Conservation (phyloP, 1,140 invertebrate species). For the Alviniconcha marisindica region DNA sequence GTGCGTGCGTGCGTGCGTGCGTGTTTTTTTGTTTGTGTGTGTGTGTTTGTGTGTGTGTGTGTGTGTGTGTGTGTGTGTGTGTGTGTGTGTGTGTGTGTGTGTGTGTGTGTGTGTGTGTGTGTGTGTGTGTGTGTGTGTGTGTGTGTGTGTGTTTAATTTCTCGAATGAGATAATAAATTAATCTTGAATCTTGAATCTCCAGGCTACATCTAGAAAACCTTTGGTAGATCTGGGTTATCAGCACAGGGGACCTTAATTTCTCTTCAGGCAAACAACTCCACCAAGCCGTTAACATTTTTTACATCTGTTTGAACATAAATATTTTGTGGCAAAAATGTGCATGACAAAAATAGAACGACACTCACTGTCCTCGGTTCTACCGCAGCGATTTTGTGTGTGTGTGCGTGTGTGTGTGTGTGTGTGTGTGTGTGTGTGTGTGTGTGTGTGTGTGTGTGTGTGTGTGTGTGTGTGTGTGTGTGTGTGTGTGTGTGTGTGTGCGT, state of each 20-base stretch:
- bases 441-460: constrained; percentile 17
- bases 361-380: background rate
- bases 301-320: no score
- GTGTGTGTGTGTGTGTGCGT: constrained; percentile 22
- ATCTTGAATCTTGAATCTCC: no score
- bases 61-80: background rate
- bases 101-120: background rate
- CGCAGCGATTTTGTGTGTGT: background rate
- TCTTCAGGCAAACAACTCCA: no score
- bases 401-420: constrained; percentile 2
- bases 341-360: no score
- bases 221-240: no score
- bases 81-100: background rate
- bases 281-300: no score
- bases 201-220: no score
- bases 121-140: background rate
- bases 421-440: constrained; percentile 15
- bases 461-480: constrained; percentile 24
- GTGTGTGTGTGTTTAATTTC: constrained; percentile 16
- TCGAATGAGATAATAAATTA: no score
- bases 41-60: background rate
- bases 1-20: constrained; percentile 4
- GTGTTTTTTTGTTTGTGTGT: constrained; percentile 9
- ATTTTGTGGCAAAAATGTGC: no score
- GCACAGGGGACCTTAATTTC: no score